Base-by-base conservation (phyloP, 2,888 invertebrate genomes). In the Tricholauxania praeusta region DNA sequence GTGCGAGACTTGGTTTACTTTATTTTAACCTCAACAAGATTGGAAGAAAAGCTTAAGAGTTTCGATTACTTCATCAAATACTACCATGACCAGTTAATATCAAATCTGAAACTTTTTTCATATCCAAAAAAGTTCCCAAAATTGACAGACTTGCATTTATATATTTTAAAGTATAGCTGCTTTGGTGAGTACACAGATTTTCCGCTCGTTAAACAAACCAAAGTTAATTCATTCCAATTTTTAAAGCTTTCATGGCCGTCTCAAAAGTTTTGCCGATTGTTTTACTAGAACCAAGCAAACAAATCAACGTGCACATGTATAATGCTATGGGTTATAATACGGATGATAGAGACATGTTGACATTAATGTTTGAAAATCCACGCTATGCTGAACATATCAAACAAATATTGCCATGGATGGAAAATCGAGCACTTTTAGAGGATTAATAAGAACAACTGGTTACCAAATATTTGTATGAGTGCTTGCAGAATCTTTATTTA, bases 51-150 rank as follows among this genome's bases (percentile, higher is more conserved):
- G 76, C 63, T 81, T 0, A 75, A 74, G 12, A 55, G 80, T 8
- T 86, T 85, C 48, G 85, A 86, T 72, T 80, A 74, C 6, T 79
- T 77, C 12, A 62, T 86, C 1, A 80, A 81, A 57, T 79, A 77
- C 69, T 85, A 85, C 51, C 79, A 80, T 3, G 79, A 82, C 19
- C 76, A 83, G 10, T 74, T 86, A 62, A 63, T 78, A 0, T 69
- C 66, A 5, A 78, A 80, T 59, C 69, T 86, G 4, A 77, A 73
- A 52, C 17, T 82, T 1, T 55, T 86, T 1, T 77, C 79, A 8
- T 85, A 78, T 63, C 51, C 70, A 1, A 83, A 81, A 39, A 73
- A 70, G 19, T 28, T 82, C 39, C 85, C 86, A 5, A 79, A 78
- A 2, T 74, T 86, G 1, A 81, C 78, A 10, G 83, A 84, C 15